phyloP scores from a whole-genome alignment of 2,113 vertebrate species.

The Lophius piscatorius region DNA sequence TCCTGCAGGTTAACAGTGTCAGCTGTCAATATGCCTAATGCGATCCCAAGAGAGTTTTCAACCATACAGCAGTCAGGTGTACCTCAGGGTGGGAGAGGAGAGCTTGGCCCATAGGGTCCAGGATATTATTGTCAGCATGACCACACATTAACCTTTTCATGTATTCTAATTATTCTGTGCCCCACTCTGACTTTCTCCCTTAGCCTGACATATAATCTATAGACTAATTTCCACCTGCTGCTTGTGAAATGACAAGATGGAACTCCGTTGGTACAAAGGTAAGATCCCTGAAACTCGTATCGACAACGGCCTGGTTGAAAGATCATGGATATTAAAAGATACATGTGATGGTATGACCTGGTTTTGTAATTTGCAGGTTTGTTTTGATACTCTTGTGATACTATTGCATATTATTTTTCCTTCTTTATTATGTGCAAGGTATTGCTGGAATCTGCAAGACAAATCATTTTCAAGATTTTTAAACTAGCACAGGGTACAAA shows the following conservation, averaged over 20 bases:
- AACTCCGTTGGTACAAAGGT: not conserved
- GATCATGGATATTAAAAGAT: no score
- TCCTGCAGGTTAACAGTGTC: no score
- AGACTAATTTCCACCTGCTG: constrained; percentile 29
- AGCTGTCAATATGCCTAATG: constrained; percentile 29
- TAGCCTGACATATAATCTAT: not conserved
- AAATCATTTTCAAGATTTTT: no score
- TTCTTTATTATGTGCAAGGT: no score
- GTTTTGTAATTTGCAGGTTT: no score
- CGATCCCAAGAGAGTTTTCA: constrained; percentile 23
- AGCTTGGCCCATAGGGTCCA: constrained; percentile 13
- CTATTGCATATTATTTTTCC: no score
- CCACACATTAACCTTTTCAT: constrained; percentile 43
- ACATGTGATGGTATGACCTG: no score
- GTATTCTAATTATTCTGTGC: constrained; percentile 25
- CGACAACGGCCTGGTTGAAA: no score
- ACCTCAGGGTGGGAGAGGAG: constrained; percentile 7
- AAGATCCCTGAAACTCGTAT: no score
- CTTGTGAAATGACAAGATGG: constrained; percentile 2
- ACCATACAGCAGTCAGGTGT: not conserved
- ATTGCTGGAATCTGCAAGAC: no score
- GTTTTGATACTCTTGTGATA: no score
- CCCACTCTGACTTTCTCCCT: constrained; percentile 4
- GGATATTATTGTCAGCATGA: constrained; percentile 28
- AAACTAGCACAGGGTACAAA: no score